Evolutionary conservation across 2,888 invertebrate species (phyloP), one percentile per base, ranked within the genome.

Genomic region (Nomada hirtipes): DNA sequence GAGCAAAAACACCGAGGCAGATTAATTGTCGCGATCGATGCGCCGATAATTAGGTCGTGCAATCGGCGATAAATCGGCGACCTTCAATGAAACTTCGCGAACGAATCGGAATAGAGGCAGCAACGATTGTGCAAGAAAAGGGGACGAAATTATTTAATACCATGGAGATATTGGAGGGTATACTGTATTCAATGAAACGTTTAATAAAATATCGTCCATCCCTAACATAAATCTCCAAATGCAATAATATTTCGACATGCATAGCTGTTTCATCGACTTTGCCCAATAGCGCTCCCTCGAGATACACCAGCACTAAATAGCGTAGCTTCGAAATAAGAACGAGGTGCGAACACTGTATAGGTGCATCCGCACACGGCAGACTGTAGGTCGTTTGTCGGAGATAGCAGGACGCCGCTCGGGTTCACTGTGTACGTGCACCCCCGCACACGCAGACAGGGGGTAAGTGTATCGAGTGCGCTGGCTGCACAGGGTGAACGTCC

Each of bases 401-500:
- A 78, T 76, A 77, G 80, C 78, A 70, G 73, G 60, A 67, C 73
- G 73, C 61, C 70, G 77, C 42, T 42, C 60, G 76, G 55, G 82
- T 81, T 68, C 69, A 69, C 65, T 29, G 60, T 65, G 60, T 78
- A 65, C 53, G 15, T 64, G 77, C 83, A 65, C 70, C 77, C 78
- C 61, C 73, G 64, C 79, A 81, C 84, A 82, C 76, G 60, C 79
- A 67, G 53, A 68, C 71, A 76, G 67, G 72, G 72, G 75, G 84
- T 76, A 77, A 61, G 74, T 77, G 82, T 85, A 91, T 91, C 89
- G 91, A 90, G 88, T 88, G 88, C 87, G 89, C 86, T 87, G 85
- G 84, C 83, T 89, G 89, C 83, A 84, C 81, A 88, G 89, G 91
- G 91, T 91, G 89, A 91, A 91, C 88, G 91, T 68, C 89, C 91